Percentiles rank a stretch among this genome's conserved stretches.
phyloP scores from a whole-genome alignment of 2,113 vertebrate species.

The Callaeas wilsoni region DNA sequence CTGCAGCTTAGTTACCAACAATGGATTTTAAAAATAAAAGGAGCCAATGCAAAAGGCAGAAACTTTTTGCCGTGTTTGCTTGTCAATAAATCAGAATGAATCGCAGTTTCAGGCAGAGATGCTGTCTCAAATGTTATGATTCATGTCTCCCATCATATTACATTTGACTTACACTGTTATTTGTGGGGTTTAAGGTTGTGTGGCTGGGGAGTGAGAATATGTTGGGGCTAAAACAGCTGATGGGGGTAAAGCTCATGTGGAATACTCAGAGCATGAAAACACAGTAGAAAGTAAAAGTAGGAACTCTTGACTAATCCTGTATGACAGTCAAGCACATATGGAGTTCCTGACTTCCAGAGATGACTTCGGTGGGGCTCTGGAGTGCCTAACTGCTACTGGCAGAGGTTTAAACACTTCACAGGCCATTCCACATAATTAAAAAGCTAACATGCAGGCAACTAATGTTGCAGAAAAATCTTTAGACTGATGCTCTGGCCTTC shows the following conservation, averaged over 20 bases:
- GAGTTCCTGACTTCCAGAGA: background rate
- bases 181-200: background rate
- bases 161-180: background rate
- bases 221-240: background rate
- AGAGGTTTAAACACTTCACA: background rate
- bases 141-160: background rate
- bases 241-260: background rate
- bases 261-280: background rate
- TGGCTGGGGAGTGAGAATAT: background rate
- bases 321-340: background rate
- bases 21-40: constrained; percentile 3
- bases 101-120: background rate
- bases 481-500: background rate
- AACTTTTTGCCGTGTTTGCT: background rate
- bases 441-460: background rate
- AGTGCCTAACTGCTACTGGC: background rate
- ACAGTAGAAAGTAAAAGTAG: background rate
- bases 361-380: background rate
- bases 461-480: background rate
- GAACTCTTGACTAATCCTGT: background rate
- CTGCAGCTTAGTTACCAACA: background rate
- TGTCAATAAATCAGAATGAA: constrained; percentile 32
- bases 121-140: background rate
- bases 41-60: background rate
- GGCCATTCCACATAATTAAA: background rate